These are phyloP conservation scores for Sycon ciliatum DNA, from an alignment of 37 sponge, comb jelly and placozoan genomes.

Conservation along the genomic window DNA sequence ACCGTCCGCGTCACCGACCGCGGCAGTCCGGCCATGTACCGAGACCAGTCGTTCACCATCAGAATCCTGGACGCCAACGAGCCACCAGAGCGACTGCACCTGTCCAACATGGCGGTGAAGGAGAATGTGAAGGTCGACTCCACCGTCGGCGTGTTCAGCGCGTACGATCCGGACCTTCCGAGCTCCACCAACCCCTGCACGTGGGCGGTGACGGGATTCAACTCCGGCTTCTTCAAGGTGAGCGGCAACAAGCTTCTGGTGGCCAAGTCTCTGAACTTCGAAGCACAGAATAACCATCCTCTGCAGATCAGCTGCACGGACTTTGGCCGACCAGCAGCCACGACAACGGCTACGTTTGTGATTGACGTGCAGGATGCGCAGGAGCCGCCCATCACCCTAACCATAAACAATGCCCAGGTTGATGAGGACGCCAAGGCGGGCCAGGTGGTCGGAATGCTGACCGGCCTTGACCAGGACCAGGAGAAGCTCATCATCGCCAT, in stretches of 20 bases:
- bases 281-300: neutral
- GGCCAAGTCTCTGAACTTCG: neutral
- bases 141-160: neutral
- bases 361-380: too few relatives aligned
- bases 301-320: neutral
- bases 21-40: slow-evolving; percentile 2
- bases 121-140: neutral
- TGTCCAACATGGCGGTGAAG: neutral
- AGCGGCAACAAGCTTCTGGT: neutral
- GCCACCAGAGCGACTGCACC: neutral
- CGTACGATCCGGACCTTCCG: neutral
- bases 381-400: too few relatives aligned
- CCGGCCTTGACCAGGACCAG: too few relatives aligned
- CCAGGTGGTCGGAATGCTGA: too few relatives aligned
- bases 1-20: neutral
- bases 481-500: too few relatives aligned
- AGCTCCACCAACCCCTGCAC: neutral
- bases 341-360: too few relatives aligned
- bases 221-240: neutral
- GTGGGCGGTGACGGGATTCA: neutral
- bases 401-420: too few relatives aligned
- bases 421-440: too few relatives aligned
- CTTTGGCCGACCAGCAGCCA: too few relatives aligned
- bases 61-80: slow-evolving; percentile 11
- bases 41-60: neutral